Percentiles rank a stretch among this genome's conserved stretches.
phyloP scores from a whole-genome alignment of 2,113 vertebrate genomes.

The Pseudonaja textilis region DNA sequence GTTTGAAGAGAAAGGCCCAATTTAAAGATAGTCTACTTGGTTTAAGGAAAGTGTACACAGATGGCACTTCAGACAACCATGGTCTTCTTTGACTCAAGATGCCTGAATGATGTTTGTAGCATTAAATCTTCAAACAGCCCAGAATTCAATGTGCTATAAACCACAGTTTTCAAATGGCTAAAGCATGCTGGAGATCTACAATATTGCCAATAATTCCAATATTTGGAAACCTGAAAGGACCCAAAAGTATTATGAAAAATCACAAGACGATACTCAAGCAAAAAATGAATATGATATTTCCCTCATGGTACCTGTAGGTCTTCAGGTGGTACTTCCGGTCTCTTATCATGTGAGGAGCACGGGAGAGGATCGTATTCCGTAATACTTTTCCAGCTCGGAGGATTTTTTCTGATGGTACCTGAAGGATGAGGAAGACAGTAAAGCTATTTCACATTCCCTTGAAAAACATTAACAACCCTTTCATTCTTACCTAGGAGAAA shows the following conservation, averaged over 20 bases:
- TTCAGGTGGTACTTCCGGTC: conserved; percentile 97
- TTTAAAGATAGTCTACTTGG: not conserved
- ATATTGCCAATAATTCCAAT: conserved; percentile 41
- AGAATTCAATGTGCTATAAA: not conserved
- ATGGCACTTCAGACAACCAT: not conserved
- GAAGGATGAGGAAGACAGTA: conserved; percentile 38
- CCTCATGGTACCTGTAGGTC: conserved; percentile 83
- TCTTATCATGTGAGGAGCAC: conserved; percentile 95
- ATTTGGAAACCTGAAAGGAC: conserved; percentile 33
- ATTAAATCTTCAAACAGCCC: not conserved
- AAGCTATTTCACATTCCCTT: conserved; percentile 36
- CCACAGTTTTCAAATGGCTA: not conserved
- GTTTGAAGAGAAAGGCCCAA: not conserved
- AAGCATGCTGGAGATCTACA: not conserved
- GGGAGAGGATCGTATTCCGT: conserved; percentile 84
- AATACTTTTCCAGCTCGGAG: conserved; percentile 88
- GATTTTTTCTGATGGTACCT: conserved; percentile 96
- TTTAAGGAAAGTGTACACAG: not conserved
- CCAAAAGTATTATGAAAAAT: conserved; percentile 36
- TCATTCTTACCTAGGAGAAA: not conserved
- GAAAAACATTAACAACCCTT: conserved; percentile 43
- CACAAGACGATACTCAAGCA: conserved; percentile 9
- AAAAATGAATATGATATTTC: not conserved
- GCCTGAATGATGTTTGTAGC: not conserved
- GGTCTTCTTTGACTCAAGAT: not conserved